Percentiles rank a stretch among this genome's conserved stretches.
phyloP scores from a whole-genome alignment of 2,888 invertebrate species.

The Acanthosepion pharaonis region DNA sequence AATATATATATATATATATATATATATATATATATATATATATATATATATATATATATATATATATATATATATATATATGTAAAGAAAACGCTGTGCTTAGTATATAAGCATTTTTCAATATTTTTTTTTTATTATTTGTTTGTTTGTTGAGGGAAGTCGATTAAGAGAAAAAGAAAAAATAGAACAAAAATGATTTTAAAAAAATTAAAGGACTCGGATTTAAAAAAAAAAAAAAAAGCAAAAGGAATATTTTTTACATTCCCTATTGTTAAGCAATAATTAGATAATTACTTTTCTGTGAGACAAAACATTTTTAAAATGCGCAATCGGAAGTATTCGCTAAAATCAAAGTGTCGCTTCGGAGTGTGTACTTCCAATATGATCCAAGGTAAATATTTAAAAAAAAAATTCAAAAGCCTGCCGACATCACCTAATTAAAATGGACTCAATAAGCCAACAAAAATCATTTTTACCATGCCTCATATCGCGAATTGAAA shows the following conservation, averaged over 20 bases:
- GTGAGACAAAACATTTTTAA: background rate
- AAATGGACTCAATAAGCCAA: background rate
- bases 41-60: slow-evolving; percentile 17
- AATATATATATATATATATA: slow-evolving; percentile 9
- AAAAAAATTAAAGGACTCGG: background rate
- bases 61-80: slow-evolving; percentile 33
- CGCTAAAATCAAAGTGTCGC: background rate
- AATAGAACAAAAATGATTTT: background rate
- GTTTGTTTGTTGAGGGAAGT: background rate
- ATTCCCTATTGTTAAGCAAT: background rate
- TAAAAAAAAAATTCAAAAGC: background rate
- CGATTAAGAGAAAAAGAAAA: background rate
- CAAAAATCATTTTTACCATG: background rate
- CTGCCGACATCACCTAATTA: background rate
- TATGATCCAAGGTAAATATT: background rate
- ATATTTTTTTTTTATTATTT: background rate
- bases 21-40: background rate
- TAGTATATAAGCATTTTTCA: background rate
- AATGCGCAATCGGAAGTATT: background rate
- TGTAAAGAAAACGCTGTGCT: background rate
- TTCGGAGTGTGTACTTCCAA: background rate
- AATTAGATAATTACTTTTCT: background rate
- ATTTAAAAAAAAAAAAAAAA: too few species aligned
- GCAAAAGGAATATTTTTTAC: background rate
- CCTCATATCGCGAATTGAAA: background rate